Evolutionary conservation across 2,888 invertebrate genomes (phyloP).

Genomic region (Neoascia interrupta): DNA sequence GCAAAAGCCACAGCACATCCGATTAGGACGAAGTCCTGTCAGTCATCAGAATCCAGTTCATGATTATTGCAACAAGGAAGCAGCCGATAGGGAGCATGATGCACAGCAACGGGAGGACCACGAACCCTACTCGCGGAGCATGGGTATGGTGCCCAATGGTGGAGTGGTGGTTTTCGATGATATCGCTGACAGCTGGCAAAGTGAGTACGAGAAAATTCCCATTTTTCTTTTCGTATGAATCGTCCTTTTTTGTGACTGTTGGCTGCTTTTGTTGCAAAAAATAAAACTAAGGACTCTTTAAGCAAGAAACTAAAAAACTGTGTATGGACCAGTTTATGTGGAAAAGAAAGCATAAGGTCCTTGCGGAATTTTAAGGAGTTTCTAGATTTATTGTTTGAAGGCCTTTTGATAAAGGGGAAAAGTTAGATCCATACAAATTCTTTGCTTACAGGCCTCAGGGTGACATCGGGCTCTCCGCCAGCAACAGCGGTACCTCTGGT

Average conservation of each 20-base stretch:
- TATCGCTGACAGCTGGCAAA: conserved; percentile 90
- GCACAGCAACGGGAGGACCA: conserved; percentile 45
- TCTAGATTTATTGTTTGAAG: too few relatives aligned
- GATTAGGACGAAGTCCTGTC: conserved; percentile 76
- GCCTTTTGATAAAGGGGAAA: too few relatives aligned
- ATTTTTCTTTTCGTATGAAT: too few relatives aligned
- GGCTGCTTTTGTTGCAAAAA: too few relatives aligned
- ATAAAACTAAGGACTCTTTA: too few relatives aligned
- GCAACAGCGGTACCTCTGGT: conserved; percentile 33
- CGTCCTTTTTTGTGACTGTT: too few relatives aligned
- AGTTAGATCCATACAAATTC: too few relatives aligned
- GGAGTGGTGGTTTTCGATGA: conserved; percentile 92
- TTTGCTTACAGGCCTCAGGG: conserved; percentile 75
- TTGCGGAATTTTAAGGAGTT: background rate
- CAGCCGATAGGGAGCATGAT: conserved; percentile 48
- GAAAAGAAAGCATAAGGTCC: background rate
- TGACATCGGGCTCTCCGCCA: conserved; percentile 74
- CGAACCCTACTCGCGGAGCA: conserved; percentile 35
- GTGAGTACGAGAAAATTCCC: conserved; percentile 79
- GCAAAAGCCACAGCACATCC: conserved; percentile 73
- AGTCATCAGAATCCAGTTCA: conserved; percentile 70
- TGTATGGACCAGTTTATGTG: too few relatives aligned
- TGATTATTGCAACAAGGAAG: conserved; percentile 43
- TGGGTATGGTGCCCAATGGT: conserved; percentile 85
- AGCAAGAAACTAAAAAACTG: too few relatives aligned